Evolutionary conservation across 2,888 invertebrate species (phyloP), one percentile per base, ranked within the genome.

Genomic region (Drosophila quinaria): DNA sequence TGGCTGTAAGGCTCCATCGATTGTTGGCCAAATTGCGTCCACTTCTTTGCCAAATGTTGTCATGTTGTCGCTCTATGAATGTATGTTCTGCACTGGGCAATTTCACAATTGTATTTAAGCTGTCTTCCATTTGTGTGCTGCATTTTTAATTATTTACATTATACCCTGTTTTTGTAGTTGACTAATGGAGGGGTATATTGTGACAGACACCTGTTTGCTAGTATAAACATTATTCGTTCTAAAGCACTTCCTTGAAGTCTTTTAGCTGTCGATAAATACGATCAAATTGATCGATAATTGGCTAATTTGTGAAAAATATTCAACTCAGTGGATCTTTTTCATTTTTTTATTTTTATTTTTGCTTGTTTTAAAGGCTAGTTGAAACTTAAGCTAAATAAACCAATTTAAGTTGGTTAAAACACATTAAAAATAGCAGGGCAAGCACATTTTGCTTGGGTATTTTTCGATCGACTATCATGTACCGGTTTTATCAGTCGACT

Each of bases 11-110:
- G 8, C 8, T 9, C 33, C 61, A n/a, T 64, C 35, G 31, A 60
- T 13, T 13, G 62, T 5, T 1, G 87, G 82, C 87, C 87, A 83
- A 49, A 84, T 52, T 4, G 64, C 69, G 37, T 79, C 80, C 42
- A 92, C 92, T 44, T 90, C 82, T 4, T 70, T 52, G 4, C 92
- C 92, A 65, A 91, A 92, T 41, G 71, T 77, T 1, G 85, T 76
- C 91, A 90, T 91, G 84, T 9, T 13, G 31, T 3, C 1, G 37
- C 2, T 17, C 17, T 35, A 3, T n/a, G n/a, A n/a, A n/a, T n/a
- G n/a, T n/a, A n/a, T 29, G 50, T 56, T 56, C 17, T 47, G 15
- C 17, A 10, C 37, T n/a, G 19, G 9, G 29, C 35, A 46, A 76
- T 71, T 77, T 65, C 78, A 60, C 78, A 78, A 78, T 46, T 62